phyloP scores from a whole-genome alignment of 2,113 vertebrate genomes.

The Eulemur rufifrons region DNA sequence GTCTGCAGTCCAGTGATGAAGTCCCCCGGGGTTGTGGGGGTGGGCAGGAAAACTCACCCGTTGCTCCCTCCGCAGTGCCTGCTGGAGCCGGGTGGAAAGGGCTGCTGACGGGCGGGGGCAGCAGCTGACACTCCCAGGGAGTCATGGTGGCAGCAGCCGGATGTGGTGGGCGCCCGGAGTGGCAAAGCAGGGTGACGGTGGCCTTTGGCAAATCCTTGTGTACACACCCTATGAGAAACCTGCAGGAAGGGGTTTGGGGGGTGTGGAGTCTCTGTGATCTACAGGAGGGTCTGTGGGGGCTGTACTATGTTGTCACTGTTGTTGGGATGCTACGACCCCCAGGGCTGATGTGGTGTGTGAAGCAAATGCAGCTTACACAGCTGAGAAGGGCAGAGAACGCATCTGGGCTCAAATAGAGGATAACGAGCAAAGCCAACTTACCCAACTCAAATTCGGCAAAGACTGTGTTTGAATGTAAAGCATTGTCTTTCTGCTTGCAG shows the following conservation, averaged over 20 bases:
- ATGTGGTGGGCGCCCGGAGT: not conserved
- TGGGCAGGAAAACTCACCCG: not conserved
- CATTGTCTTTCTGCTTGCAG: not conserved
- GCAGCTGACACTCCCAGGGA: not conserved
- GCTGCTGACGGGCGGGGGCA: not conserved
- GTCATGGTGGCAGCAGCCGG: rapidly evolving
- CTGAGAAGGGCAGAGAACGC: not conserved
- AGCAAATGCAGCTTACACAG: not conserved
- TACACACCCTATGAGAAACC: not conserved
- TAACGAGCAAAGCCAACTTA: not conserved
- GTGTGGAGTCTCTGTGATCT: not conserved
- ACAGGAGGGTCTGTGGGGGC: not conserved
- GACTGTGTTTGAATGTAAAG: not conserved
- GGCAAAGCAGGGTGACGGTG: rapidly evolving
- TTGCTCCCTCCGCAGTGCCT: not conserved
- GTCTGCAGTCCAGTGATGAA: not conserved
- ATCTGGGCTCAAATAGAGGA: not conserved
- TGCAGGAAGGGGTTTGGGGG: too few species aligned
- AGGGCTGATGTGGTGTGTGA: not conserved
- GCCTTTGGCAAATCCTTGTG: not conserved
- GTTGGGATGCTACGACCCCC: not conserved
- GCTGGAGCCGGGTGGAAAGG: not conserved
- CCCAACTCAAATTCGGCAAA: not conserved
- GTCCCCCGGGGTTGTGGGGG: rapidly evolving
- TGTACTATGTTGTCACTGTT: not conserved